phyloP scores from a whole-genome alignment of 2,113 vertebrate species.

The Arenaria interpres region DNA sequence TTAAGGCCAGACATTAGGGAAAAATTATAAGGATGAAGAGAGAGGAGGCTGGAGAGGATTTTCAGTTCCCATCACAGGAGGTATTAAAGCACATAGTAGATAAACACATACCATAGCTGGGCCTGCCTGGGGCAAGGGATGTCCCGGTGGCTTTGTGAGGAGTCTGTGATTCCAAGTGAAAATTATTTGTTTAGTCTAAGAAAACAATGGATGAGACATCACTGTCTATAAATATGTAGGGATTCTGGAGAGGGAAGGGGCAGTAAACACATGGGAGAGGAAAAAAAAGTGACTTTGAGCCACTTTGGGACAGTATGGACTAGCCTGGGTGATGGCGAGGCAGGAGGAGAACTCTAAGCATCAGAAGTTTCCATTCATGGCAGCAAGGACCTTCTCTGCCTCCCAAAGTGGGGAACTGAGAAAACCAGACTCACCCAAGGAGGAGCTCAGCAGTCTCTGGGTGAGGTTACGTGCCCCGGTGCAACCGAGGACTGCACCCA shows the following conservation, averaged over 20 bases:
- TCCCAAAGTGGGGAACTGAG: background rate
- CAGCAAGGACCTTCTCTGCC: background rate
- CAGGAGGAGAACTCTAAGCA: background rate
- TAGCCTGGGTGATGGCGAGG: background rate
- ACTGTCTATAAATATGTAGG: background rate
- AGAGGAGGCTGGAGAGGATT: background rate
- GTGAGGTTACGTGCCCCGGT: background rate
- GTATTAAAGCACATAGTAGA: background rate
- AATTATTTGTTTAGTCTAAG: background rate
- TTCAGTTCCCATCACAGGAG: background rate
- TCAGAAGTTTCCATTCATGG: accelerated
- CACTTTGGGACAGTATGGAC: background rate
- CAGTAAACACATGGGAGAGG: background rate
- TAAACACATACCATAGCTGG: background rate
- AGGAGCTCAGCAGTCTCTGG: background rate
- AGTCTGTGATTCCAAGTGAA: background rate
- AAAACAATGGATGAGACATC: background rate
- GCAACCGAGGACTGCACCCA: background rate
- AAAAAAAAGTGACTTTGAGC: background rate
- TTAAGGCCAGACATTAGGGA: background rate
- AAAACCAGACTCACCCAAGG: background rate
- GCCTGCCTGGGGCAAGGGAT: background rate
- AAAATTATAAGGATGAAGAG: background rate
- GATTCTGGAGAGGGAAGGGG: background rate
- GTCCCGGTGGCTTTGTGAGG: background rate